Base-by-base conservation (phyloP, 2,113 vertebrate genomes). In the Odocoileus hemionus region DNA sequence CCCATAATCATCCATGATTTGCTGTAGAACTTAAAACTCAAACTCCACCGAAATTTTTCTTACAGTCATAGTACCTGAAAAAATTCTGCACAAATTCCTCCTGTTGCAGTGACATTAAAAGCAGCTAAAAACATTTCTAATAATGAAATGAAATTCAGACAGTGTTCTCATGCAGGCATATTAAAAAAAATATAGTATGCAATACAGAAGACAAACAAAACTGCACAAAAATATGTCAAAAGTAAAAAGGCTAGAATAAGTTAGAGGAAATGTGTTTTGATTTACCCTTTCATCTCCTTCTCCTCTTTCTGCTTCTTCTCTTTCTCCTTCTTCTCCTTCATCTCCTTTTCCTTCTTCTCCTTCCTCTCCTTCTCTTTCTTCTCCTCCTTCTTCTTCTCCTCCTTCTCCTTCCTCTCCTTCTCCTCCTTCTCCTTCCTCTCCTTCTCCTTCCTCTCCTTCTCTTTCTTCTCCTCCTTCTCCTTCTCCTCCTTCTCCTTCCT, bases 201-300 rank as follows among this genome's bases (percentile, higher is more conserved):
- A 50, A 74, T 4, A n/a, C 9, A 39, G 17, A 83, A 2, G n/a
- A 61, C 85, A 55, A 60, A 78, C 9, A 17, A 84, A 33, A n/a
- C 45, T 50, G 14, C 33, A 47, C 23, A 45, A 47, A 89, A 87
- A 15, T 2, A 39, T 30, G 30, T 26, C 36, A 39, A 33, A n/a
- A 58, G 4, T 82, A 39, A 93, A 58, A 36, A 84, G 64, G 43
- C 55, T 9, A 19, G 33, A 80, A 28, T 33, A 64, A 15, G 9
- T 84, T 70, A 21, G 58, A 82, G 58, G 79, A 85, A 88, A 80
- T 1, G 36, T 13, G 30, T 0, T 97, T 94, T 83, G 58, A 98
- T 95, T 99, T 97, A 82, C 50, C 50, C 50, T 54, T 82, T 82
- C 16, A 33, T 52, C 1, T n/a, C 9, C 17, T 78, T 1, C 11